Evolutionary conservation across 1,140 invertebrate species (phyloP).

Genomic region (Oryctes rhinoceros): DNA sequence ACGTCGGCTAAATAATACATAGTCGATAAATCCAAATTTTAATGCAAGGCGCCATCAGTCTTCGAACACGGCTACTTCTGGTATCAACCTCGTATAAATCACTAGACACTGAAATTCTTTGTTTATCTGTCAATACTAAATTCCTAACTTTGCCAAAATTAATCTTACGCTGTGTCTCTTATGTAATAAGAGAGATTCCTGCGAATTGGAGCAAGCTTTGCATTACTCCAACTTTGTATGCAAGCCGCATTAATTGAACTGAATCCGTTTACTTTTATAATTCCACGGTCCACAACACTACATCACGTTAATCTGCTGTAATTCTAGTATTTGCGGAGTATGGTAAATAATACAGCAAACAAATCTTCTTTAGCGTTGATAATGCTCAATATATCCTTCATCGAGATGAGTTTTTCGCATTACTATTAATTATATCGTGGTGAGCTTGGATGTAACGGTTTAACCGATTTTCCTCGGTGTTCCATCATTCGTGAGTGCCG

Average conservation of each 20-base stretch:
- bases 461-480: constrained; percentile 21
- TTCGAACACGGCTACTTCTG: too few species aligned
- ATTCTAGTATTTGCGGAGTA: background rate
- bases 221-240: too few species aligned
- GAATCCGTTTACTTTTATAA: background rate
- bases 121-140: too few species aligned
- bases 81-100: too few species aligned
- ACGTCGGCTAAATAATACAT: too few species aligned
- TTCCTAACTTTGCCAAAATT: too few species aligned
- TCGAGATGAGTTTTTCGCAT: constrained; percentile 2
- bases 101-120: too few species aligned
- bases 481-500: background rate
- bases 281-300: background rate
- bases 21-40: too few species aligned
- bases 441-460: background rate
- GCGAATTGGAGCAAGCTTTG: too few species aligned
- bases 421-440: constrained; percentile 5
- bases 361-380: background rate
- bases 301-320: background rate
- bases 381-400: background rate
- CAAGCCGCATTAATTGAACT: background rate
- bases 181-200: too few species aligned
- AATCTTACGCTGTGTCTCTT: too few species aligned
- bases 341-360: background rate
- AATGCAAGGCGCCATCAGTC: too few species aligned